Evolutionary conservation across 1,140 invertebrate species (phyloP).

Genomic region (Trichoplusia ni): DNA sequence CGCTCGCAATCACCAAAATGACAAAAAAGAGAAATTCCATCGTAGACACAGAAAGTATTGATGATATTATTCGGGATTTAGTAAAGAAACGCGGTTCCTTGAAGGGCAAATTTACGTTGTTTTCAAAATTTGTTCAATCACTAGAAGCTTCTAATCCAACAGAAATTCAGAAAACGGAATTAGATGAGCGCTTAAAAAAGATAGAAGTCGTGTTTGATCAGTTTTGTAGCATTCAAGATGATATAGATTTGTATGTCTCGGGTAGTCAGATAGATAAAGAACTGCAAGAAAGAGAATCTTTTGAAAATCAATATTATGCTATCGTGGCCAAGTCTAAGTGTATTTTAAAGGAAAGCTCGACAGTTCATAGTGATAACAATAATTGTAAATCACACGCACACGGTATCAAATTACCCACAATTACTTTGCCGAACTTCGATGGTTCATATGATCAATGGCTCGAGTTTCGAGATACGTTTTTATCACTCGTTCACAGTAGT

Average conservation of each 20-base stretch:
- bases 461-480: background rate
- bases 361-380: background rate
- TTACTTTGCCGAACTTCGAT: background rate
- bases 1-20: too few species aligned
- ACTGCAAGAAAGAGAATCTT: background rate
- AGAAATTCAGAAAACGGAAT: background rate
- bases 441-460: slow-evolving; percentile 8
- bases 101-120: background rate
- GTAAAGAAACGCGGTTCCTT: background rate
- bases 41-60: background rate
- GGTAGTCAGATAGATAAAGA: background rate
- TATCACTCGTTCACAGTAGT: slow-evolving; percentile 1
- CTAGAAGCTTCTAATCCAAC: background rate
- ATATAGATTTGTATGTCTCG: background rate
- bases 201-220: background rate
- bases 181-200: background rate
- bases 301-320: background rate
- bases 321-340: background rate
- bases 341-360: background rate
- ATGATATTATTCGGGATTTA: background rate
- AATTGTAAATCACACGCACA: background rate
- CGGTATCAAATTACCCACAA: slow-evolving; percentile 1
- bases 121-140: background rate
- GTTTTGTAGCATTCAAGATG: background rate
- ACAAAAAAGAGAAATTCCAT: background rate